Evolutionary conservation across 2,113 vertebrate genomes (phyloP), one percentile per base, ranked within the genome.

Genomic region (Corydoras maculifer): DNA sequence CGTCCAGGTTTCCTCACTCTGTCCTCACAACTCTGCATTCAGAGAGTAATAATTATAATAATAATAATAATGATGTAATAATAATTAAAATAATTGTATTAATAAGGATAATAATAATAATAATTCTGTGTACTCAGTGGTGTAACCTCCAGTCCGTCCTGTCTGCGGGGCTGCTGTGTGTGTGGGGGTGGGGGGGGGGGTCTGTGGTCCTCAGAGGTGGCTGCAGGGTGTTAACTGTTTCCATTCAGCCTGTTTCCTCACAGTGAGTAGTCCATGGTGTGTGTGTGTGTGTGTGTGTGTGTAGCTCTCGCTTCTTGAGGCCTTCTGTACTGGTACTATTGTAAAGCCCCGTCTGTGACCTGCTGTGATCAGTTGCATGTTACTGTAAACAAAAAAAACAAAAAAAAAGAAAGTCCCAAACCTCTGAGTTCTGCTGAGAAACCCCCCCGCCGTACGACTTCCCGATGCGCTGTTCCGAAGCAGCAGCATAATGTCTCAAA

Each of bases 321-420:
- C 69, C 82, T 84, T 79, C 82, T 84, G 84, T 89, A 82, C 79
- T 85, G 79, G 79, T 87, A 86, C 81, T 85, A 58, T 85, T 85
- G 86, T 88, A 84, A 84, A 78, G 62, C 75, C 74, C 77, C 59
- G 84, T 88, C 82, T 87, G 89, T 90, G 86, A 69, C 86, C 86
- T 82, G 85, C 85, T 87, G 82, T 88, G 83, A 82, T 86, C 69
- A 80, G 82, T 54, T 88, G 90, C 89, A 91, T 91, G 90, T 89
- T 85, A 79, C 71, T 83, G 77, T 83, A 74, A 82, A 32, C 68
- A 78, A 68, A 29, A 58, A 72, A 50, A 64, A 74, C 81, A 85
- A 85, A 83, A 83, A 86, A 86, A 81, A 13, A 12, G 32, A 68
- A 64, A 25, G 18, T 25, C 18, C 18, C 18, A 25, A 25, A 25